phyloP scores from a whole-genome alignment of 2,888 invertebrate species.

The Lypha dubia region DNA sequence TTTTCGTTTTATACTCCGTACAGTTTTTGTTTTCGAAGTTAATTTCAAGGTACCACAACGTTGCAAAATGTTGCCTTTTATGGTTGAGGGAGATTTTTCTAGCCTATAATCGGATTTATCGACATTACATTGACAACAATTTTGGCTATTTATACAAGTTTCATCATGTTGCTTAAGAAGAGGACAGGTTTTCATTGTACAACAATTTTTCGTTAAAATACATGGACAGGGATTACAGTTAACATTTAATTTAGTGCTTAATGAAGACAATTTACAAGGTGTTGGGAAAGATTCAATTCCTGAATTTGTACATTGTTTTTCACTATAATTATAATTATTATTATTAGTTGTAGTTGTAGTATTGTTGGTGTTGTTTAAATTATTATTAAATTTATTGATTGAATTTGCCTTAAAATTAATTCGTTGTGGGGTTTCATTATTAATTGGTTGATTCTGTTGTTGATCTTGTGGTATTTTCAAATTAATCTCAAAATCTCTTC shows the following conservation, averaged over 20 bases:
- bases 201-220: slow-evolving; percentile 72
- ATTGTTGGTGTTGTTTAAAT: slow-evolving; percentile 46
- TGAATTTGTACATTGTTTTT: slow-evolving; percentile 57
- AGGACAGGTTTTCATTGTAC: slow-evolving; percentile 46
- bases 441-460: slow-evolving; percentile 47
- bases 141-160: slow-evolving; percentile 41
- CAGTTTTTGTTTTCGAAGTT: slow-evolving; percentile 69
- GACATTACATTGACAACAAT: slow-evolving; percentile 47
- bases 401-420: slow-evolving; percentile 61
- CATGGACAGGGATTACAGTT: slow-evolving; percentile 79
- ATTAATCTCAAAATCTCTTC: slow-evolving; percentile 77
- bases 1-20: slow-evolving; percentile 79
- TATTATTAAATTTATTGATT: slow-evolving; percentile 63
- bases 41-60: slow-evolving; percentile 76
- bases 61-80: slow-evolving; percentile 60
- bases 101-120: slow-evolving; percentile 28
- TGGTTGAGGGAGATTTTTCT: background rate
- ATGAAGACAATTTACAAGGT: slow-evolving; percentile 69
- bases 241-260: slow-evolving; percentile 74
- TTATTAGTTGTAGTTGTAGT: too few species aligned
- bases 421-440: slow-evolving; percentile 74
- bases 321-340: slow-evolving; percentile 49
- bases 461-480: slow-evolving; percentile 47
- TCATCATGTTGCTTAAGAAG: slow-evolving; percentile 21
- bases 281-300: slow-evolving; percentile 56